Base-by-base conservation (phyloP, 2,797 vertebrate genomes). In the Sebastes ruberrimus region DNA sequence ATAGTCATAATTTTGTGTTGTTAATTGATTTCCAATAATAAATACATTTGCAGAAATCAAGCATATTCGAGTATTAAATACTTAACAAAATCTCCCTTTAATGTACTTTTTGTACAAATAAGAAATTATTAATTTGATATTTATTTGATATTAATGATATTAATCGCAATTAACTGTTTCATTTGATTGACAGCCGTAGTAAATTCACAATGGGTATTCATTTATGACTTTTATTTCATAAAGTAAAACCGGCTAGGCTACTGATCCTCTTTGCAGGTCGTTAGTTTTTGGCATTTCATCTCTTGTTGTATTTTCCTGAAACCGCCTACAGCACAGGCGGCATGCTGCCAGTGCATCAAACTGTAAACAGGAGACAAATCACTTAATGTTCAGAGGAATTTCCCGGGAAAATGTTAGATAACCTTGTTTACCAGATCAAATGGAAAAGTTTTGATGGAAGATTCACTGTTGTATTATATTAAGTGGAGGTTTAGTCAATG, bases 391-490 rank as follows among this genome's bases (percentile, higher is more conserved):
- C 8, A 55, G 35, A 85, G 35, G 27, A 62, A 69, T 42, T 80
- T 32, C 49, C 67, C 25, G 5, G 70, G 38, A 73, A 66, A 23
- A 10, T 33, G 35, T 55, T 3, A 23, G 4, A 8, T 14, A 35
- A 68, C 56, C 5, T 56, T 72, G 16, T 82, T 80, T 30, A 62
- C 16, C 8, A 35, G 13, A 35, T 61, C 6, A 66, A 59, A 53
- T 69, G 25, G 11, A 32, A 60, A 71, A 13, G 4, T 3, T 30
- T 13, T 32, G 1, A 8, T 2, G 20, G 7, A 23, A 1, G 1
- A 27, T 16, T 56, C 53, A 38, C 38, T 2, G 6, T 10, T 57
- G 30, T 52, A 10, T 70, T 69, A 6, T 4, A 23, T 27, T 23
- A 13, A 6, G 3, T 46, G 23, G 6, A 62, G 59, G 14, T 9